Evolutionary conservation across 2,888 invertebrate species (phyloP), one percentile per base, ranked within the genome.

Genomic region (Diaperis boleti): DNA sequence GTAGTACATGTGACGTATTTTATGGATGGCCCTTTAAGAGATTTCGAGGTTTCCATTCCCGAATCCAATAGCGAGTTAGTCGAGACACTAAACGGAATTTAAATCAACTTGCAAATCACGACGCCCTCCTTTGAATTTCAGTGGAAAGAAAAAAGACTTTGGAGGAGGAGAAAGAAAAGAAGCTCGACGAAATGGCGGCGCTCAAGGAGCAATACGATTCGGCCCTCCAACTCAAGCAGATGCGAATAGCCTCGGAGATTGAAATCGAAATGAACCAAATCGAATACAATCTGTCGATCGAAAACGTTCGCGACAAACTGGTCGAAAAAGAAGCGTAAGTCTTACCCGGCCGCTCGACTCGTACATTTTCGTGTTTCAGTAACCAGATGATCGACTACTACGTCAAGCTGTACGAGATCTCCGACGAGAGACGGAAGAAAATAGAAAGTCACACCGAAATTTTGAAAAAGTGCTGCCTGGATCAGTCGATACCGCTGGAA

Each of bases 321-420:
- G 71, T 82, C 13, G 68, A 76, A 54, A 74, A 78, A 66, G 81
- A 82, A 73, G 75, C 80, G 81, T 81, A 78, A 77, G 78, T 72
- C 14, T 15, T 6, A 22, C 17, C n/a, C 5, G n/a, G 10, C n/a
- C n/a, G n/a, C n/a, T n/a, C n/a, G n/a, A n/a, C n/a, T n/a, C n/a
- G n/a, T n/a, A n/a, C n/a, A 26, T 26, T 26, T 26, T 26, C 2
- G 6, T n/a, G 11, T 45, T 41, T 11, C 13, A 89, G 88, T 41
- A 82, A 82, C 59, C 85, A 86, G 77, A 83, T 88, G 69, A 83
- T 87, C 72, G 85, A 85, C 70, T 88, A 89, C 75, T 90, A 89
- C 70, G 83, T 86, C n/a, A 85, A 87, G 72, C 74, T 90, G 35
- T 86, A 85, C 29, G 84, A 84, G 75, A 85, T 86, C 70, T 85